These are phyloP conservation scores for Tympanuchus pallidicinctus DNA, from an alignment of 2,113 vertebrate genomes.

Conservation along the genomic window DNA sequence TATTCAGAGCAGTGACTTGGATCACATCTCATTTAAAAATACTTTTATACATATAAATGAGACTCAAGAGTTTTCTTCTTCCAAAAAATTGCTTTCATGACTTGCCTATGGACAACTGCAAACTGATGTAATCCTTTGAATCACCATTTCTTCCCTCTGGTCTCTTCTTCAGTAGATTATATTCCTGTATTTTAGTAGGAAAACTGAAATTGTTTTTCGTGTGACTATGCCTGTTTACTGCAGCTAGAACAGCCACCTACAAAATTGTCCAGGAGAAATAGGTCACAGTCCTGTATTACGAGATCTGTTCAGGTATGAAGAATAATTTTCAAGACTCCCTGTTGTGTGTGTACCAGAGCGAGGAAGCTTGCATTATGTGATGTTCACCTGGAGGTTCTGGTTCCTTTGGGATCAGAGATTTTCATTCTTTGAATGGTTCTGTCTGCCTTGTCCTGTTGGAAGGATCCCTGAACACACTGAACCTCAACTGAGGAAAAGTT, in stretches of 20 bases:
- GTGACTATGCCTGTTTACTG: neutral
- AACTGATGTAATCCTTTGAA: constrained; percentile 32
- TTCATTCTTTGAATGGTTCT: constrained; percentile 49
- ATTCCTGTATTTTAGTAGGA: constrained; percentile 53
- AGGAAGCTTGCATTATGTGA: constrained; percentile 1
- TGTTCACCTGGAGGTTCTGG: constrained; percentile 24
- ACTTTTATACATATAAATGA: neutral
- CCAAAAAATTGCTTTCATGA: constrained; percentile 22
- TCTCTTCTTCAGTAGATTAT: constrained; percentile 50
- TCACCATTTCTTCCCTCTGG: constrained; percentile 18
- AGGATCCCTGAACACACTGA: constrained; percentile 22
- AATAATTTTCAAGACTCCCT: constrained; percentile 1
- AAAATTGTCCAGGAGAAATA: constrained; percentile 27
- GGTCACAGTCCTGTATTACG: neutral
- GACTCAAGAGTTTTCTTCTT: constrained; percentile 35
- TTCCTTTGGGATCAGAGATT: constrained; percentile 55
- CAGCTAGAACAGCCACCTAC: constrained; percentile 40
- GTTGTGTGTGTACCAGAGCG: constrained; percentile 19
- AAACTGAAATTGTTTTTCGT: constrained; percentile 20
- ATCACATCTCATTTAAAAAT: constrained; percentile 29
- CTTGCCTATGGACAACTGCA: constrained; percentile 25
- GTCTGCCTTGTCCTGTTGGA: constrained; percentile 48
- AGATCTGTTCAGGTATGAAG: constrained; percentile 12
- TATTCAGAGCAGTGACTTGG: constrained; percentile 16
- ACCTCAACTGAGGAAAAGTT: neutral